These are phyloP conservation scores for Lysiphlebus fabarum DNA, from an alignment of 1,140 invertebrate genomes.

Conservation along the genomic window DNA sequence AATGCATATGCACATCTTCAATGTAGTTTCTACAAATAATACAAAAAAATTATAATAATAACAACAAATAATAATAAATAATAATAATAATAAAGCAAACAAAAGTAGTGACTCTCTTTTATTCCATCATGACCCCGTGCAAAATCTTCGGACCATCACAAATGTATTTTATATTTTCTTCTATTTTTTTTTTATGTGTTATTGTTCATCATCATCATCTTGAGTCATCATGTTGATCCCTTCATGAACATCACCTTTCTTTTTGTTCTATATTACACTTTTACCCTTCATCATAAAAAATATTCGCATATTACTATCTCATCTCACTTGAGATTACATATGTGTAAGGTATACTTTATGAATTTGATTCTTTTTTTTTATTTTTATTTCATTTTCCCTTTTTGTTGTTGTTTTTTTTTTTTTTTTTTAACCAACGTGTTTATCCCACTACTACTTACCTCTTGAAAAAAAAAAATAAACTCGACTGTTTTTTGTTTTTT, in stretches of 20 bases:
- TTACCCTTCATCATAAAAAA: constrained; percentile 6
- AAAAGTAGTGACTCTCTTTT: no score
- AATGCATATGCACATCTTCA: background rate
- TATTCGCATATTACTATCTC: background rate
- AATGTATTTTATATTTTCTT: constrained; percentile 8
- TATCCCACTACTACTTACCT: no score
- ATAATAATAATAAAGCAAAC: background rate
- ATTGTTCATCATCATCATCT: background rate
- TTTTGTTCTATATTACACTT: background rate
- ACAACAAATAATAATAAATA: background rate
- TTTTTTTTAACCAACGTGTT: no score
- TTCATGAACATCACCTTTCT: background rate
- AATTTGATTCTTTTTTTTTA: no score
- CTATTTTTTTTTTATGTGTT: background rate
- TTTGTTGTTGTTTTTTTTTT: no score
- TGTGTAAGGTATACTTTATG: no score
- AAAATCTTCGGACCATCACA: constrained; percentile 20
- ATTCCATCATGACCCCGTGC: constrained; percentile 20
- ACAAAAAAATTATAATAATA: background rate
- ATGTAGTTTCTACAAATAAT: background rate
- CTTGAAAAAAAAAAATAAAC: no score
- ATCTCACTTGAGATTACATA: background rate
- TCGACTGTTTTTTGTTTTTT: no score
- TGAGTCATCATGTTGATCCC: background rate
- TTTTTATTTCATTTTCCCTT: no score